Evolutionary conservation across 2,888 invertebrate genomes (phyloP), one percentile per base, ranked within the genome.

Genomic region (Campoletis raptor): DNA sequence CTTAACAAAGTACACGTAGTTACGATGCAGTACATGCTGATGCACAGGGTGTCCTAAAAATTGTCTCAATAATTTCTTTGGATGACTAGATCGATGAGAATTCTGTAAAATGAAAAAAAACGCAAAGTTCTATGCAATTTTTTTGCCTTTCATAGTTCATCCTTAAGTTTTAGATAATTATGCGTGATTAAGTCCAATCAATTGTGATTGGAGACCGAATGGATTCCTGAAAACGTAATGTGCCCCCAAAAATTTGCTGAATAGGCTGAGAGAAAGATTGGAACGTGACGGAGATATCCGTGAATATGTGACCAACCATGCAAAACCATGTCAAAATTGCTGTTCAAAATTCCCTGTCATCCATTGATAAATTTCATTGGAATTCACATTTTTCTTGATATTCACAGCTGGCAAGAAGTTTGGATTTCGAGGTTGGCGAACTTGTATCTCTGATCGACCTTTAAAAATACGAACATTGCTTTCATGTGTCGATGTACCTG

Each of bases 391-490:
- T n/a, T 40, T 67, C 24, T 69, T 42, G 24, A 15, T n/a, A 40
- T 67, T 21, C 5, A 9, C 67, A 40, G 37, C 67, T 40, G 40
- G 9, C 40, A 67, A 67, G 12, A 61, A 61, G 1, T 61, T 61
- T 79, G 74, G 77, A 67, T 52, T 64, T 64, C 48, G 67, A 52
- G 24, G 52, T 12, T 21, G 42, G 36, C 42, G 24, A 12, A 36
- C 42, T n/a, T 61, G 48, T 77, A 57, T 87, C 87, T 78, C 54
- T 40, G 83, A 86, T 88, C 90, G 90, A 91, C 91, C 91, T 91
- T 91, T 90, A 83, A 61, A 85, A 86, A 74, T 57, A 87, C 83
- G 85, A 88, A 88, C 88, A 90, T 87, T 87, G 88, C 85, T 85
- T 88, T 85, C 52, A 64, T 61, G 42, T 61, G 45, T n/a, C 12